These are phyloP conservation scores for Trichomalopsis sarcophagae DNA, from an alignment of 1,140 invertebrate genomes.

Conservation along the genomic window DNA sequence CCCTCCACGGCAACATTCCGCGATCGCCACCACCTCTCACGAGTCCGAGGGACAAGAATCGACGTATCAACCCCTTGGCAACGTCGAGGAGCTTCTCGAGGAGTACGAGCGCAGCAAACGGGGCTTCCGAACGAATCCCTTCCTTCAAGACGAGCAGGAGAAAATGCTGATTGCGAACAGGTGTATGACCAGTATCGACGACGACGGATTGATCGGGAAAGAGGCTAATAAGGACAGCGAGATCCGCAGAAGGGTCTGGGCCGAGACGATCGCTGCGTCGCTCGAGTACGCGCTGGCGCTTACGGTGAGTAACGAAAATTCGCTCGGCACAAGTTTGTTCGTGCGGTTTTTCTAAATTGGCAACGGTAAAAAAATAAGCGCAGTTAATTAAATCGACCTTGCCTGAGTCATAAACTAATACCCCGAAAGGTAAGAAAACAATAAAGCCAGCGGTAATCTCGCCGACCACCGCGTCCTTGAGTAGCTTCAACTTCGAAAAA, in stretches of 20 bases:
- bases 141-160: constrained; percentile 60
- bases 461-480: constrained; percentile 1
- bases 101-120: constrained; percentile 80
- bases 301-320: constrained; percentile 60
- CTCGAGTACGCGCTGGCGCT: constrained; percentile 74
- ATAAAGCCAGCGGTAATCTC: not conserved
- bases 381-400: constrained; percentile 4
- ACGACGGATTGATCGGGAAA: constrained; percentile 83
- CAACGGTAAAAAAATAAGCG: too few relatives aligned
- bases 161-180: constrained; percentile 22
- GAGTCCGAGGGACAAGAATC: not conserved
- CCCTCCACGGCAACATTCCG: constrained; percentile 3
- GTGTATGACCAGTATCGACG: constrained; percentile 79
- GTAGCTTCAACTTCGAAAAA: not conserved
- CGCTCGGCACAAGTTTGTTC: too few relatives aligned
- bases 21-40: not conserved
- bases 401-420: not conserved
- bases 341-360: not conserved
- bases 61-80: constrained; percentile 49
- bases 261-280: constrained; percentile 78
- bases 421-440: not conserved
- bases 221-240: constrained; percentile 88
- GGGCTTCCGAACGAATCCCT: constrained; percentile 73
- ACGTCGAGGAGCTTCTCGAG: constrained; percentile 75
- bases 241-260: constrained; percentile 79